Base-by-base conservation (phyloP, 2,888 invertebrate genomes). In the Drepana falcataria region DNA sequence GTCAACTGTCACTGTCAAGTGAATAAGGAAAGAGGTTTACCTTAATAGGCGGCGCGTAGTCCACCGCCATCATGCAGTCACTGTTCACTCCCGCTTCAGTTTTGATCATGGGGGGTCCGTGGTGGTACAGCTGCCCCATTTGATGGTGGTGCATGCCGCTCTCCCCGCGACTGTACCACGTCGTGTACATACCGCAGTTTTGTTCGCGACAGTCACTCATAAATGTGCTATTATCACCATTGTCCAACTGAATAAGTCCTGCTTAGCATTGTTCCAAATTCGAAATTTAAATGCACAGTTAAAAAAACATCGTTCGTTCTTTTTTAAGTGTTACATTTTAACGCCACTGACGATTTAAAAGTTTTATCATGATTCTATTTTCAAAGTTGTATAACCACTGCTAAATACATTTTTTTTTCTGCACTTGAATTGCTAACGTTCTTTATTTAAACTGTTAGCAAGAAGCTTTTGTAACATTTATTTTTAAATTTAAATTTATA, bases 11-110 rank as follows among this genome's bases (percentile, higher is more conserved):
- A 21, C 21, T 21, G 21, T 21, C 21, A 21, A 21, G 21, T 21
- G 21, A 21, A 21, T 21, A 21, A 33, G 52, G 57, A 64, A 55
- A 60, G 59, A 75, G 48, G 66, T 91, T 78, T 86, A 93, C 93
- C 93, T 93, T 93, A 76, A 93, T 93, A 35, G 93, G 93, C 0
- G 93, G 92, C 0, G 93, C 93, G 71, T 93, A 93, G 67, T 93
- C 93, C 35, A 93, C 92, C 0, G 93, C 93, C 86, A 93, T 91
- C 93, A 93, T 93, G 61, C 93, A 93, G 76, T 93, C 93, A 73
- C 92, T 93, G 73, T 92, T 93, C 48, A 93, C 91, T 40, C 92
- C 92, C 52, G 92, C 92, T 61, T 93, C 93, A 64, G 93, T 93
- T 87, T 93, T 93, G 65, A 93, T 93, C 87, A 92, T 92, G 55